phyloP scores from a whole-genome alignment of 2,888 invertebrate genomes.

The Drosophila cracens region DNA sequence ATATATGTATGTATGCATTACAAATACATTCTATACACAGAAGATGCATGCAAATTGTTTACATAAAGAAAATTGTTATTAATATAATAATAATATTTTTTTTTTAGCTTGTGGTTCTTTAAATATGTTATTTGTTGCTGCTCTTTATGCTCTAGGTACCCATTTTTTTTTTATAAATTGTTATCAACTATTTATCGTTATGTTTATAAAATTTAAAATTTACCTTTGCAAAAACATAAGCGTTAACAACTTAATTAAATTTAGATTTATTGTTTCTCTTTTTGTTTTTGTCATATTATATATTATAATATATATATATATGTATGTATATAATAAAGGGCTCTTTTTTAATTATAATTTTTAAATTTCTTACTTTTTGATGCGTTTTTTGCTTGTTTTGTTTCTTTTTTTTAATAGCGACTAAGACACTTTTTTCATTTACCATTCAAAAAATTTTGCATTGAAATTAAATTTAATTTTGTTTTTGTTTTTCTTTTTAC shows the following conservation, averaged over 20 bases:
- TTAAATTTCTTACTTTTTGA: conserved; percentile 45
- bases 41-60: conserved; percentile 17
- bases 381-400: conserved; percentile 42
- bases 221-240: conserved; percentile 73
- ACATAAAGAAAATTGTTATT: conserved; percentile 49
- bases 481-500: conserved; percentile 52
- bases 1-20: conserved; percentile 28
- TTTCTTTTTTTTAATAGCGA: conserved; percentile 65
- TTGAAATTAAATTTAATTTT: conserved; percentile 34
- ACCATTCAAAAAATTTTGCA: conserved; percentile 56
- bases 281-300: conserved; percentile 35
- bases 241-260: conserved; percentile 77
- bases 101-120: conserved; percentile 69
- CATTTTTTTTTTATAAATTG: conserved; percentile 41
- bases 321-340: conserved; percentile 55
- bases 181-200: conserved; percentile 50
- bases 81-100: conserved; percentile 64
- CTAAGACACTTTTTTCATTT: conserved; percentile 80
- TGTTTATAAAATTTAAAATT: conserved; percentile 67
- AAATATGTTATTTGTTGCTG: conserved; percentile 75
- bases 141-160: conserved; percentile 78
- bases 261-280: conserved; percentile 49
- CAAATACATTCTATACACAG: conserved; percentile 17
- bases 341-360: conserved; percentile 47
- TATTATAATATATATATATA: conserved; percentile 19